Percentiles rank a stretch among this genome's conserved stretches.
phyloP scores from a whole-genome alignment of 2,113 vertebrate species.

The Merops nubicus region DNA sequence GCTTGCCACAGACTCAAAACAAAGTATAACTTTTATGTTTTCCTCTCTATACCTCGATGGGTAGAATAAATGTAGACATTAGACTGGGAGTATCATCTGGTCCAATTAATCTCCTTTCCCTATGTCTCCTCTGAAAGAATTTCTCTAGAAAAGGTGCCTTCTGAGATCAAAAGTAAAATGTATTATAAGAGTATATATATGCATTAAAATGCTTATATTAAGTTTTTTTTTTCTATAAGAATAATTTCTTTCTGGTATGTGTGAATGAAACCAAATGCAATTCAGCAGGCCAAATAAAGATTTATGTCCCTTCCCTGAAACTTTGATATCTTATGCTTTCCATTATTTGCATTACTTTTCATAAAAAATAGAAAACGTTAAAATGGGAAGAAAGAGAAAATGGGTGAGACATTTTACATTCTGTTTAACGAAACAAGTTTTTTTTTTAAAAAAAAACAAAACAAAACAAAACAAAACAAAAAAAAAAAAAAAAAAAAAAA shows the following conservation, averaged over 20 bases:
- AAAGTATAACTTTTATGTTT: rapidly evolving
- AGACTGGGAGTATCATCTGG: neutral
- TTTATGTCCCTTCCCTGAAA: neutral
- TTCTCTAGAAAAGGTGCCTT: neutral
- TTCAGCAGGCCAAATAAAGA: neutral
- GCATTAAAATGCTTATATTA: neutral
- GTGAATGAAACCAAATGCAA: neutral
- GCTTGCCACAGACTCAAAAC: neutral
- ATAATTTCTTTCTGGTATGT: neutral
- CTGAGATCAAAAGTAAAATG: neutral
- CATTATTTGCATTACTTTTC: neutral
- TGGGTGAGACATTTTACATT: neutral
- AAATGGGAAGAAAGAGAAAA: neutral
- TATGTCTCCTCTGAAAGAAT: neutral
- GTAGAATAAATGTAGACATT: neutral
- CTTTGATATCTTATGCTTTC: neutral
- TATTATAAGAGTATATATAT: neutral
- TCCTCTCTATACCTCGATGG: neutral
- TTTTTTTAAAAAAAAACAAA: too few species aligned
- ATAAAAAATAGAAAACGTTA: neutral
- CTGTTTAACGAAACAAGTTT: neutral
- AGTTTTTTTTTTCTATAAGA: neutral
- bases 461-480: too few species aligned
- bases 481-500: too few species aligned
- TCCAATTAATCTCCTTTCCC: neutral